A percentile compares a stretch with the other conserved stretches of the same genome.
phyloP scores from a whole-genome alignment of 1,140 invertebrate species.

The Drosophila sturtevanti region DNA sequence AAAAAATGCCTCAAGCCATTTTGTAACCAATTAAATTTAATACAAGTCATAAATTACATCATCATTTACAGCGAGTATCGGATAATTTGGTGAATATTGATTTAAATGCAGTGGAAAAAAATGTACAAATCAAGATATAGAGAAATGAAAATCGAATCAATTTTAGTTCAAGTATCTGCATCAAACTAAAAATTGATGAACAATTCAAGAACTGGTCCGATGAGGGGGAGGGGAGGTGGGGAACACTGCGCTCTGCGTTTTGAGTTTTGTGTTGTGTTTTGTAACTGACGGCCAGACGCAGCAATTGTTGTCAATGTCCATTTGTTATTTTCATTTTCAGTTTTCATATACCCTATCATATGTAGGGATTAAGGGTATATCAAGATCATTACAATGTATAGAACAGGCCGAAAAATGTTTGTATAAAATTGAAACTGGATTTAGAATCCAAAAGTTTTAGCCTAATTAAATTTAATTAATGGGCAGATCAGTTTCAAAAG shows the following conservation, averaged over 20 bases:
- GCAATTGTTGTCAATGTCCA: conserved; percentile 51
- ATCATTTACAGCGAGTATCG: conserved; percentile 47
- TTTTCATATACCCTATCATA: not conserved
- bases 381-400: conserved; percentile 12
- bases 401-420: not conserved
- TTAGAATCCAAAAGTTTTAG: too few species aligned
- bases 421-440: too few species aligned
- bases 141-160: conserved; percentile 44
- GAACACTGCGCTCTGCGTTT: not conserved
- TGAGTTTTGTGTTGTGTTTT: conserved; percentile 18
- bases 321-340: conserved; percentile 41
- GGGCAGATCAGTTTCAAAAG: too few species aligned
- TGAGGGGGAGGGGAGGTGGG: not conserved
- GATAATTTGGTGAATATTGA: conserved; percentile 36
- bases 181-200: conserved; percentile 72
- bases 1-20: conserved; percentile 32
- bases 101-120: conserved; percentile 21
- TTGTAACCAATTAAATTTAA: conserved; percentile 58
- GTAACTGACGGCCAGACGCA: conserved; percentile 73
- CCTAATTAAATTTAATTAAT: too few species aligned
- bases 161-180: conserved; percentile 64
- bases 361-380: not conserved
- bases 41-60: conserved; percentile 75
- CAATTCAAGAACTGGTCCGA: conserved; percentile 53
- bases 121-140: conserved; percentile 4